Evolutionary conservation across 2,888 invertebrate species (phyloP).

Genomic region (Aelia acuminata): DNA sequence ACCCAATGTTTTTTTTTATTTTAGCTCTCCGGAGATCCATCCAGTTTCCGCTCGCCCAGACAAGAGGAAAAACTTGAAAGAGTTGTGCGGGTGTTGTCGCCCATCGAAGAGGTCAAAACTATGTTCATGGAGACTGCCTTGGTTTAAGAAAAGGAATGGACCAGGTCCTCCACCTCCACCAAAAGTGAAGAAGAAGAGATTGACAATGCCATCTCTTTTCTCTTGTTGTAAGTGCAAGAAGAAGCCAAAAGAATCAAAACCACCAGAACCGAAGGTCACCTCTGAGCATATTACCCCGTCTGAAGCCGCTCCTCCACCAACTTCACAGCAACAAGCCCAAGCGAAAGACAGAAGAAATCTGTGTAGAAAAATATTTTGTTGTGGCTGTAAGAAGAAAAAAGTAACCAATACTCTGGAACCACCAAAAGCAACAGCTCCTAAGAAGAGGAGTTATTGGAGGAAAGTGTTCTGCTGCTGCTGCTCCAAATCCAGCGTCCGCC

Average conservation of each 20-base stretch:
- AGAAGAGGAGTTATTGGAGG: slow-evolving; percentile 3
- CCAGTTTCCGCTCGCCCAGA: slow-evolving; percentile 60
- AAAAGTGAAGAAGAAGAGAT: slow-evolving; percentile 40
- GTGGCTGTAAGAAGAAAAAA: slow-evolving; percentile 7
- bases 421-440: neutral
- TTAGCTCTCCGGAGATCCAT: slow-evolving; percentile 63
- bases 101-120: neutral
- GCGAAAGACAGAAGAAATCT: neutral
- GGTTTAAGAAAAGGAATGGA: slow-evolving; percentile 45
- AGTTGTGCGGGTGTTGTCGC: slow-evolving; percentile 9
- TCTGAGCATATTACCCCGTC: neutral
- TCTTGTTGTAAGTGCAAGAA: neutral
- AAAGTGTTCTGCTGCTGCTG: neutral
- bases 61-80: neutral
- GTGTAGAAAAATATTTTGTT: slow-evolving; percentile 42
- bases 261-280: neutral
- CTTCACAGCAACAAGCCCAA: neutral
- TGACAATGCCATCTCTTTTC: neutral
- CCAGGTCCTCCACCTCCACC: slow-evolving; percentile 12
- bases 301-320: neutral
- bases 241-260: neutral
- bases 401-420: neutral
- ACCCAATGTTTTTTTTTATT: slow-evolving; percentile 6
- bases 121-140: slow-evolving; percentile 47
- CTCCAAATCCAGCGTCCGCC: neutral